A percentile compares a stretch with the other conserved stretches of the same genome.
Conservation (phyloP, 1,140 invertebrate species). For the Zophobas morio region DNA sequence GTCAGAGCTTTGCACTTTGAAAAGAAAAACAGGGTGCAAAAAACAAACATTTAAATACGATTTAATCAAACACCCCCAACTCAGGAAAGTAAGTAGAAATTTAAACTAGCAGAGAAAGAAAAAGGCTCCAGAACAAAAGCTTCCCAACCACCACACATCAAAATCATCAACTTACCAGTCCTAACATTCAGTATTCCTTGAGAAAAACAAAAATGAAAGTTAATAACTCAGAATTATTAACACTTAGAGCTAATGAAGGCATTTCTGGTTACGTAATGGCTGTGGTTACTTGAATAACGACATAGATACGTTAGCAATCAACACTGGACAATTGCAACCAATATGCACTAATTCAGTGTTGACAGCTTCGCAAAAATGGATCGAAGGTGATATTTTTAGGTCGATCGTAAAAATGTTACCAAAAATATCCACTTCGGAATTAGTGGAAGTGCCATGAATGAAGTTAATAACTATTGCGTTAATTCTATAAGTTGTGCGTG, state of each 20-base stretch:
- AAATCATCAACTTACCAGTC: slow-evolving; percentile 57
- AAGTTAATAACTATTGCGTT: not conserved
- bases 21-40: slow-evolving; percentile 8
- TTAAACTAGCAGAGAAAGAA: slow-evolving; percentile 9
- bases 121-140: slow-evolving; percentile 23
- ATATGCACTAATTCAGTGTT: too few relatives aligned
- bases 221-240: slow-evolving; percentile 33
- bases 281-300: slow-evolving; percentile 2
- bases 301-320: not conserved
- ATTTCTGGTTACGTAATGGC: not conserved
- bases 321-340: not conserved
- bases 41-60: not conserved
- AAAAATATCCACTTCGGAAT: too few relatives aligned
- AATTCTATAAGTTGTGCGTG: slow-evolving; percentile 18
- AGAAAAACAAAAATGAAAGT: slow-evolving; percentile 59
- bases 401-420: not conserved
- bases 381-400: too few relatives aligned
- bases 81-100: slow-evolving; percentile 22
- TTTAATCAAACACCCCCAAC: slow-evolving; percentile 10
- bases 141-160: slow-evolving; percentile 12
- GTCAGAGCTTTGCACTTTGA: not conserved
- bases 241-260: not conserved
- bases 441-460: too few relatives aligned
- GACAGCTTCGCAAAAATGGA: too few relatives aligned
- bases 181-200: slow-evolving; percentile 61